Percentiles rank a stretch among this genome's conserved stretches.
Evolutionary conservation across 2,888 invertebrate genomes (phyloP).

Genomic region (Lepidochrysops patricia): DNA sequence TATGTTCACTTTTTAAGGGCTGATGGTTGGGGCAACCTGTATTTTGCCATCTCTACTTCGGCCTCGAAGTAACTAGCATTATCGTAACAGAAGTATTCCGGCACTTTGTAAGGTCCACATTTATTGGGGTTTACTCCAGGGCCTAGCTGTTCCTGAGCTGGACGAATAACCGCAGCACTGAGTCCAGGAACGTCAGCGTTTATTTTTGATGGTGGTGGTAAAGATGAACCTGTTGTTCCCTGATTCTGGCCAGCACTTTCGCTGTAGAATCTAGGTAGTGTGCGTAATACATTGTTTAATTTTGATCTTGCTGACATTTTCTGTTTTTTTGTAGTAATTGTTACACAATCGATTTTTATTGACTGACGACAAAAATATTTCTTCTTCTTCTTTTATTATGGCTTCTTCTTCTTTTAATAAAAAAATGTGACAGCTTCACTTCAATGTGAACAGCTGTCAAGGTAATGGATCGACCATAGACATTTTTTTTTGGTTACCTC

Average conservation of each 20-base stretch:
- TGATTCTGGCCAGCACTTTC: slow-evolving; percentile 34
- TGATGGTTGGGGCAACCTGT: slow-evolving; percentile 85
- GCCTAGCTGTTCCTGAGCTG: slow-evolving; percentile 75
- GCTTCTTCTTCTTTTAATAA: no score
- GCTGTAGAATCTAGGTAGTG: slow-evolving; percentile 38
- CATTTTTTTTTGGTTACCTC: no score
- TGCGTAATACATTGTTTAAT: slow-evolving; percentile 19
- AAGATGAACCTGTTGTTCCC: slow-evolving; percentile 26
- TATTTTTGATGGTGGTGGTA: slow-evolving; percentile 28
- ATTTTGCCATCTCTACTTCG: slow-evolving; percentile 88
- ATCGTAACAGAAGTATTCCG: slow-evolving; percentile 90
- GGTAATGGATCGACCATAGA: no score
- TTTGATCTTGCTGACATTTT: slow-evolving; percentile 30
- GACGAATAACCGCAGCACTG: slow-evolving; percentile 73
- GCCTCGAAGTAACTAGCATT: slow-evolving; percentile 86
- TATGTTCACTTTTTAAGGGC: slow-evolving; percentile 50
- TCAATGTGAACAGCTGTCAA: no score
- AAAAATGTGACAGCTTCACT: background rate
- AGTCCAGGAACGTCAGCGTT: slow-evolving; percentile 77
- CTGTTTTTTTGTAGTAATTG: slow-evolving; percentile 25
- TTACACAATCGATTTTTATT: slow-evolving; percentile 40
- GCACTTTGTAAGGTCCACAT: slow-evolving; percentile 84
- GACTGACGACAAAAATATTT: no score
- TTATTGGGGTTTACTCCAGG: slow-evolving; percentile 80
- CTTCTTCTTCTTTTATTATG: no score